Base-by-base conservation (phyloP, 2,113 vertebrate genomes). In the Clinocottus analis region DNA sequence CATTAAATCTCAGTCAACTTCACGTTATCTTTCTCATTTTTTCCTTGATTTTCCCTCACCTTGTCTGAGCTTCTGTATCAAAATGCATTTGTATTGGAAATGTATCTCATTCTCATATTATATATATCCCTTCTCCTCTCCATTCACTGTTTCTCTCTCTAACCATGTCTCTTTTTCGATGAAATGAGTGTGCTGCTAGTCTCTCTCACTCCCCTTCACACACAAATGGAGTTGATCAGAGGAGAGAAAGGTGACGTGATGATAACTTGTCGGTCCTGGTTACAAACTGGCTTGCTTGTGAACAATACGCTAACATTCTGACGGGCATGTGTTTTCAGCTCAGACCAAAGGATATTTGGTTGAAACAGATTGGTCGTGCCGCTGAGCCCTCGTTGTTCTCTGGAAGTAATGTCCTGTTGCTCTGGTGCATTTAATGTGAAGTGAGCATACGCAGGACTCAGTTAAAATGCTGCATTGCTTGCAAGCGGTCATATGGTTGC, bases 111-210 rank as follows among this genome's bases (percentile, higher is more conserved):
- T 31, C 41, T 58, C 11, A 37, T 9, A 25, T 29, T 14, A 13
- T 45, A 27, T 27, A 27, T 27, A 16, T 53, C 12, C 6, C 2
- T 55, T 56, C 1, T 41, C 10, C 23, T 69, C 37, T 65, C 35
- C 25, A 11, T 58, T 37, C 37, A 51, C 59, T n/a, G 35, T 59
- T 51, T 23, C 70, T 77, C 11, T 71, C 60, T 9, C 21, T 31
- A 5, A 12, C 53, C 16, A 49, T 60, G 27, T 69, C 71, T 68
- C 49, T 10, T 43, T 31, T 9, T 37, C 65, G 41, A 47, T 76
- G 43, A 51, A 13, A 79, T 53, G 33, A 33, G 33, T 33, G 33
- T 33, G 33, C 33, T 5, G 33, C 5, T 68, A 62, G 8, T 29
- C 47, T 35, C n/a, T 37, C 4, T 59, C n/a, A 23, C 37, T 66